These are phyloP conservation scores for Portevinia maculata DNA, from an alignment of 2,888 invertebrate genomes.

Conservation along the genomic window DNA sequence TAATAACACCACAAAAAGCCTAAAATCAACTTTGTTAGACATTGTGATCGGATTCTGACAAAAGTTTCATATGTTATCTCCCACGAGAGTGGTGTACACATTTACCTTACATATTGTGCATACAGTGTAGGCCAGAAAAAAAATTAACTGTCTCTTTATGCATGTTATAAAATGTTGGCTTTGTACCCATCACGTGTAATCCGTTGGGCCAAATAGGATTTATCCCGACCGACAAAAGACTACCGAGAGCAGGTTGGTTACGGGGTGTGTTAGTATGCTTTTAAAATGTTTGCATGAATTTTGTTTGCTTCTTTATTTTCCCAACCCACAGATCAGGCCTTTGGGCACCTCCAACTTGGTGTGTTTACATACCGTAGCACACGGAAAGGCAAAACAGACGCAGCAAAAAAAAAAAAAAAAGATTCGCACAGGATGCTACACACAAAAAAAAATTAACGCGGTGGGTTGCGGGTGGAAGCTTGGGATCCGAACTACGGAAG, in stretches of 20 bases:
- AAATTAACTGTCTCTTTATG: slow-evolving; percentile 64
- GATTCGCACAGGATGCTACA: slow-evolving; percentile 9
- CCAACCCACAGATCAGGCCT: slow-evolving; percentile 18
- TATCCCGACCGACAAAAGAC: slow-evolving; percentile 53
- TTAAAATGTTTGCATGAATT: slow-evolving; percentile 49
- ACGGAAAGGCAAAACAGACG: slow-evolving; percentile 44
- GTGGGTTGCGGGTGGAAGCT: too few relatives aligned
- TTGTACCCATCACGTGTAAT: slow-evolving; percentile 64
- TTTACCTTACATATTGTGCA: slow-evolving; percentile 15
- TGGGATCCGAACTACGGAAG: slow-evolving; percentile 31
- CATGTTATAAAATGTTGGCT: slow-evolving; percentile 65
- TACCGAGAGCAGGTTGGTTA: slow-evolving; percentile 12
- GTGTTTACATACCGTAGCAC: slow-evolving; percentile 62
- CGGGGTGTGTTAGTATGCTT: slow-evolving; percentile 55
- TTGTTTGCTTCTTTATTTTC: slow-evolving; percentile 9
- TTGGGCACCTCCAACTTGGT: slow-evolving; percentile 54
- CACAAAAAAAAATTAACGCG: slow-evolving; percentile 11
- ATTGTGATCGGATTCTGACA: slow-evolving; percentile 70
- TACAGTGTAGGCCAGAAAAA: slow-evolving; percentile 31
- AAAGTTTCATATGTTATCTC: slow-evolving; percentile 58
- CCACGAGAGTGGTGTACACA: slow-evolving; percentile 34
- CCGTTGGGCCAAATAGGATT: slow-evolving; percentile 67
- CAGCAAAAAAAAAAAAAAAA: slow-evolving; percentile 2
- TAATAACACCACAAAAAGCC: slow-evolving; percentile 60
- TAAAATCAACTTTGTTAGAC: slow-evolving; percentile 70